Evolutionary conservation across 2,888 invertebrate species (phyloP).

Genomic region (Caenorhabditis zanzibari): DNA sequence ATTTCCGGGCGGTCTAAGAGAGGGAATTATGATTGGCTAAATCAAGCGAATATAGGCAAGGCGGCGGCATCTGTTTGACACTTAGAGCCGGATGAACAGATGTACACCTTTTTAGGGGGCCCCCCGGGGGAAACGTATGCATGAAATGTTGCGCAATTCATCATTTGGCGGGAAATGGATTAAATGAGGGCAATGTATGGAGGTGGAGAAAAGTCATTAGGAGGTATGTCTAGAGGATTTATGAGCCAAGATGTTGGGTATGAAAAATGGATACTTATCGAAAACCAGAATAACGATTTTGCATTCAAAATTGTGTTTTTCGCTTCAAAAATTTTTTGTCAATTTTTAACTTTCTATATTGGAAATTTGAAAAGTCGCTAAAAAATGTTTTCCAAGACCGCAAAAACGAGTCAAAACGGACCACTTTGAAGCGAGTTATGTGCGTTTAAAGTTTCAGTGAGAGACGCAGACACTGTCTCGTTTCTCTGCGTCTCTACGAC

Average conservation of each 20-base stretch:
- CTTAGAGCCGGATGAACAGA: slow-evolving; percentile 46
- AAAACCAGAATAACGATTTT: too few species aligned
- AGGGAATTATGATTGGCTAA: slow-evolving; percentile 61
- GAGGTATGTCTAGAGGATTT: not conserved
- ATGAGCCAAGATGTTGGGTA: not conserved
- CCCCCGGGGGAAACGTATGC: not conserved
- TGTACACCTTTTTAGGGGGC: slow-evolving; percentile 31
- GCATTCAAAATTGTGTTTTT: too few species aligned
- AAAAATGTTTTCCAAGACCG: too few species aligned
- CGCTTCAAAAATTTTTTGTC: too few species aligned
- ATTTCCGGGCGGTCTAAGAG: slow-evolving; percentile 34
- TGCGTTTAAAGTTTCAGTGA: too few species aligned
- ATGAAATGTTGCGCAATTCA: slow-evolving; percentile 61
- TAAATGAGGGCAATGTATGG: not conserved
- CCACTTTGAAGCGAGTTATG: too few species aligned
- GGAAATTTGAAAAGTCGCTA: too few species aligned
- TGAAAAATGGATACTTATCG: too few species aligned
- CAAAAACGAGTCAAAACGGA: too few species aligned
- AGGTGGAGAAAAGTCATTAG: not conserved
- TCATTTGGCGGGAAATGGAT: slow-evolving; percentile 28
- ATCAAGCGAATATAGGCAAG: slow-evolving; percentile 40
- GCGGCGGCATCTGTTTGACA: slow-evolving; percentile 47
- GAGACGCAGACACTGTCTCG: too few species aligned
- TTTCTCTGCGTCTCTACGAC: too few species aligned
- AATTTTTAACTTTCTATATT: too few species aligned